Base-by-base conservation (phyloP, 2,797 vertebrate genomes). In the Morus bassanus region DNA sequence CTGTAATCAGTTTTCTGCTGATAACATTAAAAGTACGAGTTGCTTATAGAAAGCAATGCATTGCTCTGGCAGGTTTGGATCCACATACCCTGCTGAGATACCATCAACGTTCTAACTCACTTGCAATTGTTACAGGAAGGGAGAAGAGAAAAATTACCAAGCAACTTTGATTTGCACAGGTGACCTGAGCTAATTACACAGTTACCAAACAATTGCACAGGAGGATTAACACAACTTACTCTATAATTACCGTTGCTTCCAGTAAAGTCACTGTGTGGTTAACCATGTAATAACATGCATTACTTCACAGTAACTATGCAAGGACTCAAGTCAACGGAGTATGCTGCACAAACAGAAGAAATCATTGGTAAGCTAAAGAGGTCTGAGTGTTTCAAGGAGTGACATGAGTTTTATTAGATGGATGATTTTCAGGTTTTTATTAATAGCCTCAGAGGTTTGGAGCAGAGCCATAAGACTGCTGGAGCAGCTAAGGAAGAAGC, bases 231-330 rank as follows among this genome's bases (percentile, higher is more conserved):
- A 59, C 93, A 95, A 91, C 50, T 94, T 88, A 88, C 72, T 94
- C 91, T 95, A 60, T 95, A 97, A 97, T 97, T 96, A 93, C 68
- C 60, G 51, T 18, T 88, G 89, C 85, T 97, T 95, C 89, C 88
- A 92, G 51, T 77, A 95, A 93, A 95, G 93, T 96, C 95, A 91
- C 85, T 92, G 92, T 97, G 97, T 95, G 96, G 96, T 94, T 97
- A 94, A 86, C 91, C 89, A 93, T 94, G 91, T 84, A 96, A 97
- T 92, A 97, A 97, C 70, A 89, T 17, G 51, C 82, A 94, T 95
- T 98, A 97, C 96, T 97, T 96, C 97, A 94, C 82, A 93, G 95
- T 61, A 97, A 93, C 94, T 94, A 73, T 35, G 69, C 78, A 95
- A 95, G 91, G 92, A 93, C 56, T 95, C 63, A 74, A 90, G 85